phyloP scores from a whole-genome alignment of 2,888 invertebrate species.

The Tetranychus piercei region DNA sequence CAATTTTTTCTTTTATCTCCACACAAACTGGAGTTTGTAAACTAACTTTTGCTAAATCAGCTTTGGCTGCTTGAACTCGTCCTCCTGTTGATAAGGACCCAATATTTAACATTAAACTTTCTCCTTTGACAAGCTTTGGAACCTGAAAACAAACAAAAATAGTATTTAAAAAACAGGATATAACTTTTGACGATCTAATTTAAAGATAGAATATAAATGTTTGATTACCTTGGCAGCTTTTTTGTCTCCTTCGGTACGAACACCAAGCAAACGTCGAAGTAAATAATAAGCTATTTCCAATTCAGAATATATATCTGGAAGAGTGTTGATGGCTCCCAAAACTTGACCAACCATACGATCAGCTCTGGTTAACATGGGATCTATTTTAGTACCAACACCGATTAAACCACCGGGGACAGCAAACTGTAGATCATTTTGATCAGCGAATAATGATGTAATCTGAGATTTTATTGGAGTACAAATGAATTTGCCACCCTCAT shows the following conservation, averaged over 20 bases:
- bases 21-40: slow-evolving; percentile 96
- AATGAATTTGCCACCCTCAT: slow-evolving; percentile 78
- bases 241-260: slow-evolving; percentile 94
- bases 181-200: no score
- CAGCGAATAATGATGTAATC: slow-evolving; percentile 89
- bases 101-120: slow-evolving; percentile 90
- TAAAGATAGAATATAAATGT: no score
- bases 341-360: slow-evolving; percentile 96
- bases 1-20: slow-evolving; percentile 94
- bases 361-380: slow-evolving; percentile 92
- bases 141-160: slow-evolving; percentile 39
- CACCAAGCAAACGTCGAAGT: slow-evolving; percentile 80
- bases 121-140: slow-evolving; percentile 69
- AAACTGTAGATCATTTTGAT: slow-evolving; percentile 90
- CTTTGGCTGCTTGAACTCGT: slow-evolving; percentile 76
- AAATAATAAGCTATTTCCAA: slow-evolving; percentile 95
- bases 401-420: slow-evolving; percentile 99
- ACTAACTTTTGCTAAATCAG: slow-evolving; percentile 90
- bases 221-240: slow-evolving; percentile 72
- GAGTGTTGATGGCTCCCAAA: slow-evolving; percentile 81
- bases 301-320: slow-evolving; percentile 93
- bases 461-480: slow-evolving; percentile 91
- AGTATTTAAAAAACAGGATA: neutral
- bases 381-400: slow-evolving; percentile 96
- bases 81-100: slow-evolving; percentile 97